phyloP scores from a whole-genome alignment of 2,797 vertebrate species.

The Protosalanx chinensis region DNA sequence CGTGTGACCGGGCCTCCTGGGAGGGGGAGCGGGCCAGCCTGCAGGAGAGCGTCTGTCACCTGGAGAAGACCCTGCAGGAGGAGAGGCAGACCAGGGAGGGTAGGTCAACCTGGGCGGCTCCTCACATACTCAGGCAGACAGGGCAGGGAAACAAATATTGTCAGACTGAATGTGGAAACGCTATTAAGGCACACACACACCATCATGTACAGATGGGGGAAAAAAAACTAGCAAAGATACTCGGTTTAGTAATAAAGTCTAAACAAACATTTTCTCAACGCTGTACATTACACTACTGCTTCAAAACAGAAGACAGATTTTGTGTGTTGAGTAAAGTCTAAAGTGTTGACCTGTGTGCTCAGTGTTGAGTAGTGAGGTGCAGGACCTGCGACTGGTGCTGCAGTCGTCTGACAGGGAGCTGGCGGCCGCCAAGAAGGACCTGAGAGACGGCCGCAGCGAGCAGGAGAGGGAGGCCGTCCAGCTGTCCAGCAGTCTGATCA shows the following conservation, averaged over 20 bases:
- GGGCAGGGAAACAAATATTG: too few relatives aligned
- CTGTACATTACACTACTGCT: background rate
- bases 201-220: background rate
- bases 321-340: background rate
- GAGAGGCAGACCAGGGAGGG: slow-evolving; percentile 64
- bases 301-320: background rate
- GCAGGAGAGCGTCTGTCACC: slow-evolving; percentile 65
- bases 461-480: slow-evolving; percentile 79
- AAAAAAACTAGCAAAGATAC: background rate
- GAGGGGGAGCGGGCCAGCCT: slow-evolving; percentile 71
- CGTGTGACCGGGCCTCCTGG: slow-evolving; percentile 75
- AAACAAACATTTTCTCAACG: background rate
- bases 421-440: slow-evolving; percentile 70
- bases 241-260: background rate
- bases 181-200: background rate
- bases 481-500: slow-evolving; percentile 82
- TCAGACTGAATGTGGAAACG: background rate
- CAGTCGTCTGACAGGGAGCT: slow-evolving; percentile 92
- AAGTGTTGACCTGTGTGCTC: slow-evolving; percentile 12
- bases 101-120: slow-evolving; percentile 32
- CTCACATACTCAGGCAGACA: too few relatives aligned
- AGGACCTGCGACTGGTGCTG: slow-evolving; percentile 86
- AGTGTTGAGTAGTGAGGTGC: slow-evolving; percentile 87
- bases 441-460: slow-evolving; percentile 65
- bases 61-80: slow-evolving; percentile 75